Conservation (phyloP, 2,113 vertebrate species). For the Aegotheles bennettii region DNA sequence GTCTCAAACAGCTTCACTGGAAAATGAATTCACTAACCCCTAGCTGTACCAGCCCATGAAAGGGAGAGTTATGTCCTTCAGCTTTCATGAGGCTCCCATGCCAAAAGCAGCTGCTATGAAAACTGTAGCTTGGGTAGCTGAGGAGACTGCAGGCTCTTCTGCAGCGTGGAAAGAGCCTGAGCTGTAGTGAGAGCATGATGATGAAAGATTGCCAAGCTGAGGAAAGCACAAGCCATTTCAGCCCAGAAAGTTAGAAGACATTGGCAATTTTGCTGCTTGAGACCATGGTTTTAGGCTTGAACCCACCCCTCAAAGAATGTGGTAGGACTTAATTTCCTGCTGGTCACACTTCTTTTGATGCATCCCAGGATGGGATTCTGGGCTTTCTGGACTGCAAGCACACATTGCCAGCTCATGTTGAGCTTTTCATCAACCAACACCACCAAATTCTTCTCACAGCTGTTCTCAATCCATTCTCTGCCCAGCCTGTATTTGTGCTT, state of each 20-base stretch:
- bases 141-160: background rate
- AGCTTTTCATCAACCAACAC: too few species aligned
- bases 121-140: background rate
- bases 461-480: too few species aligned
- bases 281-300: background rate
- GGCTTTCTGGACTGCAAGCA: too few species aligned
- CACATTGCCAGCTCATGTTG: too few species aligned
- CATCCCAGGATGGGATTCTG: too few species aligned
- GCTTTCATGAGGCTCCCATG: background rate
- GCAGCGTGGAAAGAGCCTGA: background rate
- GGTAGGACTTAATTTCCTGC: background rate
- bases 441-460: too few species aligned
- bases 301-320: background rate
- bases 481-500: too few species aligned
- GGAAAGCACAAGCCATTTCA: background rate
- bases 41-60: background rate
- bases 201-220: background rate
- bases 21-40: background rate
- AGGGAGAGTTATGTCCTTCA: background rate
- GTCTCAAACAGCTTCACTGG: background rate
- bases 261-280: background rate
- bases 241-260: background rate
- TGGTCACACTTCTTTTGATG: too few species aligned
- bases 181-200: background rate
- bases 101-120: background rate